Evolutionary conservation across 2,888 invertebrate species (phyloP).

Genomic region (Torymus auratus): DNA sequence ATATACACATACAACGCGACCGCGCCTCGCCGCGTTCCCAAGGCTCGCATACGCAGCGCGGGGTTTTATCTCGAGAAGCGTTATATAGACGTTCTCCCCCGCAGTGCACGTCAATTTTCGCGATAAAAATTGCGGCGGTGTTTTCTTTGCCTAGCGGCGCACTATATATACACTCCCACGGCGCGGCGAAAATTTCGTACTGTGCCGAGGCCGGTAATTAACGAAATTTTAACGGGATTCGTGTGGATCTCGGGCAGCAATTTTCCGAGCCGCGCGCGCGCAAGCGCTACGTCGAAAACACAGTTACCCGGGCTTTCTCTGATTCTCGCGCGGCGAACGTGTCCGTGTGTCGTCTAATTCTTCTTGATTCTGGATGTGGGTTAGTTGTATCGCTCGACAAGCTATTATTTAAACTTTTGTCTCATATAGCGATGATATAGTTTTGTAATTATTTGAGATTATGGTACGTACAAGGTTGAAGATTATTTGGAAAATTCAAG

Average conservation of each 20-base stretch:
- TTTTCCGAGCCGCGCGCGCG: slow-evolving; percentile 9
- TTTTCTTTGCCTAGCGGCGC: background rate
- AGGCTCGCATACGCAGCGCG: no score
- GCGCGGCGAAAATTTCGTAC: slow-evolving; percentile 16
- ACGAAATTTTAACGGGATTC: slow-evolving; percentile 41
- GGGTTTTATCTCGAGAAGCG: no score
- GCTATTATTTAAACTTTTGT: no score
- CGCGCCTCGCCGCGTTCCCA: slow-evolving; percentile 8
- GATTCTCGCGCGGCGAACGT: background rate
- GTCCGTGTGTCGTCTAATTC: no score
- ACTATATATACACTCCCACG: slow-evolving; percentile 14
- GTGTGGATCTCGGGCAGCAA: background rate
- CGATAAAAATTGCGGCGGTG: slow-evolving; percentile 30
- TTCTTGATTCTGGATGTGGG: no score
- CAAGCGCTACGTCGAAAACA: slow-evolving; percentile 18
- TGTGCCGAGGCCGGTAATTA: slow-evolving; percentile 13
- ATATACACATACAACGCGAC: background rate
- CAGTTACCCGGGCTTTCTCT: slow-evolving; percentile 28
- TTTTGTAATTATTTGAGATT: no score
- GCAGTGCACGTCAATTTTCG: slow-evolving; percentile 22
- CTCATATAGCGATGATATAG: no score
- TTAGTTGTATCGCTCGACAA: no score
- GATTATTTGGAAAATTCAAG: no score
- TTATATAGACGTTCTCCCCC: no score
- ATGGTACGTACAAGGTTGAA: no score